These are phyloP conservation scores for Prostheceraeus crozeri DNA, from an alignment of 2,888 invertebrate genomes.

Conservation along the genomic window DNA sequence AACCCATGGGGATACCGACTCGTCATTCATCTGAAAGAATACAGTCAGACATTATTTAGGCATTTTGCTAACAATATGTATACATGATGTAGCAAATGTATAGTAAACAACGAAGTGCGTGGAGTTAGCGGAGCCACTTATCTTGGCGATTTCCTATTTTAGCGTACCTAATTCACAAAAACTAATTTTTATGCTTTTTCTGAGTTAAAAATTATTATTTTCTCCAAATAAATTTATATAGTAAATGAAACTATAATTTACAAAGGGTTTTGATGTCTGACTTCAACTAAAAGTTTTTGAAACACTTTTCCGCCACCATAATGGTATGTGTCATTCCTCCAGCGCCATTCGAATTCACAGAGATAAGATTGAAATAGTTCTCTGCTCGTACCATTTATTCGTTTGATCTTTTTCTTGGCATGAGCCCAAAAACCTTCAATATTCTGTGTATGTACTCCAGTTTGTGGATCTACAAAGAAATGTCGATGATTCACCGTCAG, in stretches of 20 bases:
- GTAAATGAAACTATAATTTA: neutral
- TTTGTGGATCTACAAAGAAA: slow-evolving; percentile 20
- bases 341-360: neutral
- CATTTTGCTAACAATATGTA: too few species aligned
- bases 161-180: too few species aligned
- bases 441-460: slow-evolving; percentile 3
- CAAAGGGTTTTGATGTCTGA: neutral
- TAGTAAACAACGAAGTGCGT: too few species aligned
- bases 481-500: slow-evolving; percentile 7
- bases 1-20: too few species aligned
- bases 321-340: neutral
- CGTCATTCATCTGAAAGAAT: too few species aligned
- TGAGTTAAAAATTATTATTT: too few species aligned
- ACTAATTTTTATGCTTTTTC: too few species aligned
- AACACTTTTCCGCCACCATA: neutral
- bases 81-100: too few species aligned
- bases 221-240: too few species aligned
- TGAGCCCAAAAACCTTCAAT: slow-evolving; percentile 11
- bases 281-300: neutral
- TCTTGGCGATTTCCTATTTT: too few species aligned
- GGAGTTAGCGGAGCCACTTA: too few species aligned
- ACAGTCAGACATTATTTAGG: too few species aligned
- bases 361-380: neutral
- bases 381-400: neutral
- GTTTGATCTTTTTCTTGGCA: slow-evolving; percentile 15